Base-by-base conservation (phyloP, 1,140 invertebrate species). In the Nomia melanderi region DNA sequence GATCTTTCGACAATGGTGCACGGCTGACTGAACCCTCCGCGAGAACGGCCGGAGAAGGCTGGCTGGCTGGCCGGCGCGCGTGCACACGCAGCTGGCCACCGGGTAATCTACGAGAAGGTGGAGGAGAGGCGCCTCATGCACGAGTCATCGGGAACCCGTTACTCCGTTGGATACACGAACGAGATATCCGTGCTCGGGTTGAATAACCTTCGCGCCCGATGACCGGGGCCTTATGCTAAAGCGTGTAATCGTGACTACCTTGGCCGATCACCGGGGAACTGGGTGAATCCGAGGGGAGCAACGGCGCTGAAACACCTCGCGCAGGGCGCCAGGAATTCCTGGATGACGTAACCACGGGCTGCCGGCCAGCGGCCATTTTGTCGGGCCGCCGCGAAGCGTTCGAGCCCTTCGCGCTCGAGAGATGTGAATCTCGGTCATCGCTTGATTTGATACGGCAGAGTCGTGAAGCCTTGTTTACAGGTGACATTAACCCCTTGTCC, bases 21-120 rank as follows among this genome's bases (percentile, higher is more conserved):
- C 91, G 91, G 91, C 90, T 92, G 90, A 92, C 91, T 91, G 91
- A 91, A 79, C 87, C 87, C 78, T 50, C 81, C 73, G 23, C 66
- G 54, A 53, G 63, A 62, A 69, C 47, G 47, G 76, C 69, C 66
- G 72, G 41, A 71, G 80, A 83, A 82, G 76, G 71, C 44, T 74
- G 53, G 54, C 53, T 69, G 66, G 66, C 75, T 65, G 50, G 53
- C 41, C 67, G 20, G 14, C 41, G 14, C 14, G 36, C 12, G 36
- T 9, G 36, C 36, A n/a, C n/a, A n/a, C n/a, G n/a, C n/a, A n/a
- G n/a, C 36, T 1, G 36, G 36, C 1, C 8, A 77, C 67, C 72
- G 47, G 82, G 57, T 69, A 56, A 75, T 85, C 74, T 39, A 36
- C 66, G 8, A 36, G 65, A 83, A 84, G 77, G 82, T 77, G 82